A percentile compares a stretch with the other conserved stretches of the same genome.
These are phyloP conservation scores for Avahi laniger DNA, from an alignment of 2,797 vertebrate species.

Conservation along the genomic window DNA sequence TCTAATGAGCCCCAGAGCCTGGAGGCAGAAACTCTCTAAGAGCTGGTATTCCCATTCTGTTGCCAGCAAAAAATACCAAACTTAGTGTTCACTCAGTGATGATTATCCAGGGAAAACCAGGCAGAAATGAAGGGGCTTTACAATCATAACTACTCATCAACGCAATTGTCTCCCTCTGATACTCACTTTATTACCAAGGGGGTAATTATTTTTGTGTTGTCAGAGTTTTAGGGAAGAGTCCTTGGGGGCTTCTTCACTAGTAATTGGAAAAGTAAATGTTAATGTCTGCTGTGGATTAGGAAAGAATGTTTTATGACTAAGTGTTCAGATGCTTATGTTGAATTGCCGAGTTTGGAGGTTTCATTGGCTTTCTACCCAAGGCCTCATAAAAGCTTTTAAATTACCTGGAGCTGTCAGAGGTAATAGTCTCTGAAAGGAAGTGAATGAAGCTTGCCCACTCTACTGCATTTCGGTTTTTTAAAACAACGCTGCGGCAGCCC, in stretches of 20 bases:
- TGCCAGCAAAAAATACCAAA: conserved; percentile 44
- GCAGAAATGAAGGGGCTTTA: neutral
- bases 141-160: neutral
- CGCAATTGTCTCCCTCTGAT: neutral
- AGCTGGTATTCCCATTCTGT: neutral
- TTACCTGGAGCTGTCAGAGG: neutral
- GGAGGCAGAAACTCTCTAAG: neutral
- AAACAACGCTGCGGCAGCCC: neutral
- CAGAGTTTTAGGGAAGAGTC: neutral
- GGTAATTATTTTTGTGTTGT: neutral
- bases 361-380: neutral
- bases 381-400: conserved; percentile 20
- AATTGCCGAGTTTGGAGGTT: neutral
- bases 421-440: neutral
- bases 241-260: neutral
- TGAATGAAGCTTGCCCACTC: neutral
- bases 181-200: neutral
- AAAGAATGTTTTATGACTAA: neutral
- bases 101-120: neutral
- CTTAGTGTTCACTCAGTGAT: neutral
- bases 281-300: neutral
- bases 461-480: neutral
- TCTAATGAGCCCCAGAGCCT: neutral
- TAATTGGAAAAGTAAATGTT: conserved; percentile 2
- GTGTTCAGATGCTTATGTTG: neutral